Conservation (phyloP, 2,113 vertebrate genomes). For the Spea multiplicata region DNA sequence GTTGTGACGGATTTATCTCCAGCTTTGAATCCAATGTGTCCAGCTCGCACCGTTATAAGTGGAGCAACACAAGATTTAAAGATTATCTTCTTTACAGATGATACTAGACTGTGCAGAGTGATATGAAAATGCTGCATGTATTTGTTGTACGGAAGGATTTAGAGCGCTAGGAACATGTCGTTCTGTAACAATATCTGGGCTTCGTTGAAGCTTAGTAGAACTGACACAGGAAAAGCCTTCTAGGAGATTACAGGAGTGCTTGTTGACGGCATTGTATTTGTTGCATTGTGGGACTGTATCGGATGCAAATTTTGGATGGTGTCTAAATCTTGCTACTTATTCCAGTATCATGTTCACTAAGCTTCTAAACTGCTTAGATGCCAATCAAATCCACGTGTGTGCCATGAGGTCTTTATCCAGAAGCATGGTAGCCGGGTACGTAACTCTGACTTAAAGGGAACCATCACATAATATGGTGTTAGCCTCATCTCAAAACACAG, state of each 20-base stretch:
- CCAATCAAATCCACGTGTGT: background rate
- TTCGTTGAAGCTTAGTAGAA: constrained; percentile 35
- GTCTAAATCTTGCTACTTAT: constrained; percentile 2
- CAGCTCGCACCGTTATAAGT: constrained; percentile 27
- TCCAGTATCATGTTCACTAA: constrained; percentile 27
- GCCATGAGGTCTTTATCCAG: background rate
- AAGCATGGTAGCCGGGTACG: background rate
- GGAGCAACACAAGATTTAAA: constrained; percentile 44
- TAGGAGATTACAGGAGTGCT: constrained; percentile 30
- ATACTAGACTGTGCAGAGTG: constrained; percentile 25
- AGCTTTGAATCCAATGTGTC: background rate
- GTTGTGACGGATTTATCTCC: too few relatives aligned
- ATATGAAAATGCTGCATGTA: constrained; percentile 27
- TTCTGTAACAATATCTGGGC: constrained; percentile 37
- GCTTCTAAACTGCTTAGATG: constrained; percentile 24
- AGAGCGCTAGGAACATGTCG: constrained; percentile 21
- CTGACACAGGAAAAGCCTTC: constrained; percentile 34
- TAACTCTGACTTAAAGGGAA: too few relatives aligned
- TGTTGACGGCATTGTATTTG: constrained; percentile 11
- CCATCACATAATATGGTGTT: too few relatives aligned
- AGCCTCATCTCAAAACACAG: too few relatives aligned
- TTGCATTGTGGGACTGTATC: constrained; percentile 23
- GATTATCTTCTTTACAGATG: constrained; percentile 42
- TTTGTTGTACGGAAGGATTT: constrained; percentile 41
- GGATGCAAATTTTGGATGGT: constrained; percentile 8